Base-by-base conservation (phyloP, 37 sponge, comb jelly and placozoan species). In the Halichondria panicea region DNA sequence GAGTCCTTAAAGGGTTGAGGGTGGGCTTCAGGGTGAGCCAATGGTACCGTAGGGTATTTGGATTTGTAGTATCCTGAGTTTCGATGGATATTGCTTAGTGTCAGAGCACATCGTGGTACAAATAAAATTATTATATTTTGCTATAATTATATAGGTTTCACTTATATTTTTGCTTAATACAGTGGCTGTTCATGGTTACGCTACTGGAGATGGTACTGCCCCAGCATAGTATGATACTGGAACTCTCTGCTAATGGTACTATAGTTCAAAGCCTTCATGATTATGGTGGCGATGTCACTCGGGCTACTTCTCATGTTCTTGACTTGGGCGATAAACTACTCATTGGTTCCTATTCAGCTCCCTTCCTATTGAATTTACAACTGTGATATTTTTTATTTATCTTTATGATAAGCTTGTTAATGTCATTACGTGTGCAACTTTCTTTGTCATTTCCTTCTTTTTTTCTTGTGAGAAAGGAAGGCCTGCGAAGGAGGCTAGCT, bases 261-360 rank as follows among this genome's bases (percentile, higher is more conserved):
- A 56, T 85, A 2, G 27, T 57, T 19, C 24, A 69, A 37, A 72
- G 73, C 28, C 72, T 85, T 50, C 80, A 79, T 21, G 86, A 85
- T 41, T 30, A 55, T 12, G 80, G 62, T 34, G 86, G 79, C 0
- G 5, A 43, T 9, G 35, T 40, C 11, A 24, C 70, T 0, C 4
- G n/a, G 3, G 34, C 73, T 33, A 73, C 67, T 42, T 80, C 79
- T 55, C 75, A 80, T 39, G 78, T 84, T 3, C 44, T 84, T 38
- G 90, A 89, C 18, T 19, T 84, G 13, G 76, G 55, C 27, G 76
- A 84, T 30, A 27, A 39, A 31, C 60, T 83, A 36, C 4, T 69
- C 58, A 25, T 82, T 11, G 84, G 84, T 1, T 75, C 84, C 12
- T 83, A 69, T 37, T 34, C 15, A 13, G 69, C 50, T 0, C 84